A percentile compares a stretch with the other conserved stretches of the same genome.
These are phyloP conservation scores for Camponotus floridanus DNA, from an alignment of 1,140 invertebrate species.

Conservation along the genomic window DNA sequence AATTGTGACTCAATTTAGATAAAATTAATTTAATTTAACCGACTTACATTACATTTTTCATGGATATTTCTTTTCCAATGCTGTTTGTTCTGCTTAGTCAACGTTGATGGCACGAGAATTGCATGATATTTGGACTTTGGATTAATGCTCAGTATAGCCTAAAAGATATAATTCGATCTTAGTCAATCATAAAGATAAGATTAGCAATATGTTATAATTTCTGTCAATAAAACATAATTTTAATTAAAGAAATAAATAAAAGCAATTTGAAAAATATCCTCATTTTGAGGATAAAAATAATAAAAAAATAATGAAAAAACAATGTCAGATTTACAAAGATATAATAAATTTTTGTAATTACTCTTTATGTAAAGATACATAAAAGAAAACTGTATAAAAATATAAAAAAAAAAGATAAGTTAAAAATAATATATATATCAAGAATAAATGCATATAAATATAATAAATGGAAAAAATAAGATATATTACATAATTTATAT, in stretches of 20 bases:
- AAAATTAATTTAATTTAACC: background rate
- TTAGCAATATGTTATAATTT: background rate
- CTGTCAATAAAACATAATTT: background rate
- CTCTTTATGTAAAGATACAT: background rate
- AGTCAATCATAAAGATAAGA: background rate
- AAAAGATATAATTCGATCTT: constrained; percentile 70
- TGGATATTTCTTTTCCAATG: constrained; percentile 98
- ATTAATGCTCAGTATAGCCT: constrained; percentile 96
- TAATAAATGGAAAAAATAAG: constrained; percentile 8
- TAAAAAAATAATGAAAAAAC: background rate
- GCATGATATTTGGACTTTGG: constrained; percentile 92
- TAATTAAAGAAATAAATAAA: constrained; percentile 7
- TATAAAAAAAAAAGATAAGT: background rate
- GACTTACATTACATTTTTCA: constrained; percentile 93
- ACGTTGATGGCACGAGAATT: constrained; percentile 91
- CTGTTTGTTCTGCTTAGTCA: constrained; percentile 95
- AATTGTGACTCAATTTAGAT: background rate
- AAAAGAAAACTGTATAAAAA: background rate
- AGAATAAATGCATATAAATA: background rate
- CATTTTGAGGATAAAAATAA: background rate
- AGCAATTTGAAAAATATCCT: background rate
- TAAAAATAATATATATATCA: background rate
- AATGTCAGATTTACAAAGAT: background rate
- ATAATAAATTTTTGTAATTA: background rate
- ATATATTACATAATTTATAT: too few species aligned